Conservation (phyloP, 2,797 vertebrate genomes). For the Gastrophryne carolinensis region DNA sequence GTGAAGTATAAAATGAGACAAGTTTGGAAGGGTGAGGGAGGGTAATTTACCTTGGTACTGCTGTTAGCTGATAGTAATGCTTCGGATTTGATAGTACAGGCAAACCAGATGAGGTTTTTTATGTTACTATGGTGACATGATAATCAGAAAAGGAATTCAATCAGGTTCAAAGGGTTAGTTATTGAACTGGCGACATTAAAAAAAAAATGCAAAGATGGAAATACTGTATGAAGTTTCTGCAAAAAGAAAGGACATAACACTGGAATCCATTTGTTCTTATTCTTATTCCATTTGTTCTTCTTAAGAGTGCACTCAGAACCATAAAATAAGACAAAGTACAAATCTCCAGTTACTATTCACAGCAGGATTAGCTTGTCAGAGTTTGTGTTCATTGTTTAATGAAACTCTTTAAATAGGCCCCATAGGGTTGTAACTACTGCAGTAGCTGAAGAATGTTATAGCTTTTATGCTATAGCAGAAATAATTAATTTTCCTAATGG, state of each 20-base stretch:
- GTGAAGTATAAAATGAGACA: conserved; percentile 30
- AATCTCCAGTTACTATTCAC: background rate
- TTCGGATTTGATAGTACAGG: conserved; percentile 3
- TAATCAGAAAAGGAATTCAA: conserved; percentile 3
- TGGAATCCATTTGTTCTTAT: background rate
- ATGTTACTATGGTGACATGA: conserved; percentile 38
- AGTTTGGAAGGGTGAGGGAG: conserved; percentile 47
- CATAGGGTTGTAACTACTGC: background rate
- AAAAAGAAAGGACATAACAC: background rate
- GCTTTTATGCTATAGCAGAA: background rate
- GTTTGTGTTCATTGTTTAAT: background rate
- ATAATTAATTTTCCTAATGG: background rate
- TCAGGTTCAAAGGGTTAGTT: conserved; percentile 27
- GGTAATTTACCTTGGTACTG: conserved; percentile 47
- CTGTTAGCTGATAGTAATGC: conserved; percentile 45
- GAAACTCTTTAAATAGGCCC: background rate
- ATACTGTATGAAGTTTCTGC: background rate
- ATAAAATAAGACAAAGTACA: background rate
- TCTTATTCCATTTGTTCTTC: background rate
- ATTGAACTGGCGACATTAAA: background rate
- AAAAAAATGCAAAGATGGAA: background rate
- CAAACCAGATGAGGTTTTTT: conserved; percentile 33
- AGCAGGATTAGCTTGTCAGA: background rate
- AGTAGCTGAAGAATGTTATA: background rate
- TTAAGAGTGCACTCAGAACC: background rate